These are phyloP conservation scores for Leucania comma DNA, from an alignment of 2,888 invertebrate genomes.

Conservation along the genomic window DNA sequence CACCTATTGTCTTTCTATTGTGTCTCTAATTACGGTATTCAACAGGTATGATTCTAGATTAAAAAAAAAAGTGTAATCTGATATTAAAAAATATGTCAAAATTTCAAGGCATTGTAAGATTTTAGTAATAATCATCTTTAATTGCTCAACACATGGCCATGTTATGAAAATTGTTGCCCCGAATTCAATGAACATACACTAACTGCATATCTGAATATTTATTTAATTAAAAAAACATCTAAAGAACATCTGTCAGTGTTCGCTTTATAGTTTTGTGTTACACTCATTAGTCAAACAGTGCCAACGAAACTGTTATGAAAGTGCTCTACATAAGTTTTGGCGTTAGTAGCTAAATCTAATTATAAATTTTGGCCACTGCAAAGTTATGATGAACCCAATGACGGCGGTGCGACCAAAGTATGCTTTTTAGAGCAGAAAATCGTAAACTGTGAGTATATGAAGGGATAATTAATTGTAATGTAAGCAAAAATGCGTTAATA, in stretches of 20 bases:
- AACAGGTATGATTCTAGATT: constrained; percentile 12
- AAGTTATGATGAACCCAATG: constrained; percentile 65
- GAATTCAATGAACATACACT: constrained; percentile 22
- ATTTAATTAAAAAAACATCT: constrained; percentile 55
- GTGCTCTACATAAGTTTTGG: constrained; percentile 79
- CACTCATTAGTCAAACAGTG: constrained; percentile 74
- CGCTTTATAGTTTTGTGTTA: constrained; percentile 65
- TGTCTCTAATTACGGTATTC: too few relatives aligned
- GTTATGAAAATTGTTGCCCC: constrained; percentile 1
- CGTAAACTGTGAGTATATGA: constrained; percentile 36
- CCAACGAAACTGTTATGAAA: constrained; percentile 77
- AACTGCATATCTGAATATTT: constrained; percentile 24
- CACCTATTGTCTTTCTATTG: too few relatives aligned
- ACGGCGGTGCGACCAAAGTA: constrained; percentile 45
- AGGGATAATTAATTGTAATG: constrained; percentile 43
- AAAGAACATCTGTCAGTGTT: constrained; percentile 55
- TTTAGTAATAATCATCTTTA: background rate
- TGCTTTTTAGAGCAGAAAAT: constrained; percentile 57
- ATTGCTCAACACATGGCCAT: background rate
- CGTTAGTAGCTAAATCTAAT: constrained; percentile 75
- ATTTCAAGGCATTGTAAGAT: background rate
- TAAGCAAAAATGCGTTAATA: background rate
- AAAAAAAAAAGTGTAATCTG: background rate
- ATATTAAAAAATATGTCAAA: background rate
- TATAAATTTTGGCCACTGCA: constrained; percentile 79